phyloP scores from a whole-genome alignment of 2,888 invertebrate genomes.

The Smittia aterrima region DNA sequence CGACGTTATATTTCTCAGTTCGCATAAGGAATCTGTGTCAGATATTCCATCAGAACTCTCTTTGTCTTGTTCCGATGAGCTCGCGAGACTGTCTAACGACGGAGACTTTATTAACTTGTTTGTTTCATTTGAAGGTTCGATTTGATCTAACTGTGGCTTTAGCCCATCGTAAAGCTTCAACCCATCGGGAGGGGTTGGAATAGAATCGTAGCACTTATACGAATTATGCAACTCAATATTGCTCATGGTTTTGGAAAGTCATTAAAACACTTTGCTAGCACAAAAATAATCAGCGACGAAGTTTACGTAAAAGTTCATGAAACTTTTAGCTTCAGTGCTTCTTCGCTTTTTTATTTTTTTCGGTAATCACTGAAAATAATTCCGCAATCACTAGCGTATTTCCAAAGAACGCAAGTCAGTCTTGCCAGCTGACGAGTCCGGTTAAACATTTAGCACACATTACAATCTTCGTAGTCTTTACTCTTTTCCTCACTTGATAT shows the following conservation, averaged over 20 bases:
- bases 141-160: constrained; percentile 33
- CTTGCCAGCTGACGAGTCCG: too few relatives aligned
- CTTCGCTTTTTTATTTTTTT: not conserved
- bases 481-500: too few relatives aligned
- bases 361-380: not conserved
- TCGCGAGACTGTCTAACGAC: constrained; percentile 67
- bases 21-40: constrained; percentile 67
- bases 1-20: constrained; percentile 57
- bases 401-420: too few relatives aligned
- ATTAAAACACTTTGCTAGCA: too few relatives aligned
- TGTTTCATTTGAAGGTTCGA: constrained; percentile 38
- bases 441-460: too few relatives aligned
- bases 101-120: constrained; percentile 42
- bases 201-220: constrained; percentile 54
- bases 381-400: not conserved
- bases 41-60: constrained; percentile 60
- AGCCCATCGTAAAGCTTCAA: not conserved
- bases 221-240: constrained; percentile 48
- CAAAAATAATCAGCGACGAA: too few relatives aligned
- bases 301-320: too few relatives aligned
- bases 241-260: constrained; percentile 14
- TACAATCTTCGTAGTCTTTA: too few relatives aligned
- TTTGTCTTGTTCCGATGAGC: constrained; percentile 64
- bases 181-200: constrained; percentile 43
- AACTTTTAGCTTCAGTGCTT: too few relatives aligned